Conservation (phyloP, 2,888 invertebrate species). For the Toxonevra muliebris region DNA sequence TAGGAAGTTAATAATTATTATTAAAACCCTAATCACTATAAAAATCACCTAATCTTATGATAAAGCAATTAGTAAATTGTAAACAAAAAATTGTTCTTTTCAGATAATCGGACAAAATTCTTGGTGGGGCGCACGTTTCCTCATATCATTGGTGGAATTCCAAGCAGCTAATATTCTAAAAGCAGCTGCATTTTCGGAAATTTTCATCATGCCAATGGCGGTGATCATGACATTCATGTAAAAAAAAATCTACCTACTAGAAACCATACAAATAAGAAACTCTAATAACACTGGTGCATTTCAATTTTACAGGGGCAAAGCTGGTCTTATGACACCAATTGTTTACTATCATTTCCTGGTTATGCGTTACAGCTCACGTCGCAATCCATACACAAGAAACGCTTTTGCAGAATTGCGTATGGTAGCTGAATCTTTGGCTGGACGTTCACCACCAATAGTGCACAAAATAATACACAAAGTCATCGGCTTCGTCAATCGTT, state of each 20-base stretch:
- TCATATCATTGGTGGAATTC: slow-evolving; percentile 88
- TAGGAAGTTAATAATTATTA: too few relatives aligned
- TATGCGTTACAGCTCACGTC: slow-evolving; percentile 89
- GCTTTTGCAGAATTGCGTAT: slow-evolving; percentile 89
- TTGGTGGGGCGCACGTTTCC: slow-evolving; percentile 85
- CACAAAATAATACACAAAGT: slow-evolving; percentile 69
- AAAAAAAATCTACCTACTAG: slow-evolving; percentile 65
- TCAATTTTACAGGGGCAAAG: slow-evolving; percentile 79
- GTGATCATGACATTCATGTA: slow-evolving; percentile 85
- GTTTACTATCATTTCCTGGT: slow-evolving; percentile 97
- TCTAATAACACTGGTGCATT: background rate
- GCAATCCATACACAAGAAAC: slow-evolving; percentile 95
- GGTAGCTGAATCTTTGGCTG: slow-evolving; percentile 75
- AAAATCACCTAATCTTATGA: too few relatives aligned
- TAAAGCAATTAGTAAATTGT: background rate
- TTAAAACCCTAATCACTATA: too few relatives aligned
- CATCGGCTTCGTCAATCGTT: slow-evolving; percentile 77
- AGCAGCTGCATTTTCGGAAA: slow-evolving; percentile 92
- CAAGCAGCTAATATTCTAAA: slow-evolving; percentile 91
- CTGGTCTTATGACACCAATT: slow-evolving; percentile 90
- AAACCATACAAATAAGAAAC: background rate
- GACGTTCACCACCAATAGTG: slow-evolving; percentile 75
- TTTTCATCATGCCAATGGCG: slow-evolving; percentile 87
- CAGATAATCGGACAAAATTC: slow-evolving; percentile 93
- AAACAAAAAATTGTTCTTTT: slow-evolving; percentile 45